Evolutionary conservation across 2,113 vertebrate species (phyloP).

Genomic region (Stigmatopora argus): DNA sequence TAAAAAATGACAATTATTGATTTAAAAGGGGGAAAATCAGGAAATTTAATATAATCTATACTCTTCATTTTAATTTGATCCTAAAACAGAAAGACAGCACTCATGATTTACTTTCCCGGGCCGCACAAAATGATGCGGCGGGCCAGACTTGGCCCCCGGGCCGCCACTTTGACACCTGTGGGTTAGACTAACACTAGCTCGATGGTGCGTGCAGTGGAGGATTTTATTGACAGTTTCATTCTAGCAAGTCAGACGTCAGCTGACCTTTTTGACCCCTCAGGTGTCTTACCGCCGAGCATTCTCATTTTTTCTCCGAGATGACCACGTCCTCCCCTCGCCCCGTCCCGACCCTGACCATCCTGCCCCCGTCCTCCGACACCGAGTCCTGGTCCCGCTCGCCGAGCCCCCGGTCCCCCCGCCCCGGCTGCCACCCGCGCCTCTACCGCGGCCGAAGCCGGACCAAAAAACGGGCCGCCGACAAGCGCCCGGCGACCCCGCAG

Average conservation of each 20-base stretch:
- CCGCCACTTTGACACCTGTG: no score
- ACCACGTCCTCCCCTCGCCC: constrained; percentile 52
- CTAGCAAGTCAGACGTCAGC: not conserved
- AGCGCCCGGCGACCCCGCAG: constrained; percentile 16
- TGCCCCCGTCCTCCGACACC: constrained; percentile 68
- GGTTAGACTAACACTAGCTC: not conserved
- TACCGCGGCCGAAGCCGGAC: constrained; percentile 33
- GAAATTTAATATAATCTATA: no score
- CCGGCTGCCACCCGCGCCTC: constrained; percentile 16
- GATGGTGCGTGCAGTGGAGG: not conserved
- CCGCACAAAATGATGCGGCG: no score
- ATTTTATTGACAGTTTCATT: not conserved
- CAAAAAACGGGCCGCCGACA: constrained; percentile 32
- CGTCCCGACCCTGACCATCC: constrained; percentile 64
- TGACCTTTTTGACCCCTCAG: constrained; percentile 43
- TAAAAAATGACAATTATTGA: no score
- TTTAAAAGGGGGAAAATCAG: no score
- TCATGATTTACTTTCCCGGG: no score
- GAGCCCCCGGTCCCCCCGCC: constrained; percentile 52
- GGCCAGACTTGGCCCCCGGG: no score
- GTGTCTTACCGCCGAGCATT: constrained; percentile 23
- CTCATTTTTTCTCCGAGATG: constrained; percentile 37
- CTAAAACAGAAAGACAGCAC: no score
- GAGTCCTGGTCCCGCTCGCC: constrained; percentile 72
- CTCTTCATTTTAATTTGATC: no score